Conservation (phyloP, 2,888 invertebrate species). For the Pheosia gnoma region DNA sequence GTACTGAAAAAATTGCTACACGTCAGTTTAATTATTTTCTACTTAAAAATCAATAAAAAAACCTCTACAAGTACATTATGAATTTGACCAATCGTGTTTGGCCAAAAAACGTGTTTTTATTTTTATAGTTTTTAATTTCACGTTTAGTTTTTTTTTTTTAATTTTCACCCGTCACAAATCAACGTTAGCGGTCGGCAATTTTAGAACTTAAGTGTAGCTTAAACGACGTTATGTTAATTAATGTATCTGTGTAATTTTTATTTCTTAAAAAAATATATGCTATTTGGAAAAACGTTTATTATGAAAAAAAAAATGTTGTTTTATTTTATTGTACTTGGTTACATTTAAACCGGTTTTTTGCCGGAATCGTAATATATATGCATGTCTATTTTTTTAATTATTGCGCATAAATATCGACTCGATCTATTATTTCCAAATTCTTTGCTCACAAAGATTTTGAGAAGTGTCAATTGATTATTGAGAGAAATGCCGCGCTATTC, state of each 20-base stretch:
- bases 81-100: conserved; percentile 30
- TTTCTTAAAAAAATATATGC: conserved; percentile 76
- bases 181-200: conserved; percentile 33
- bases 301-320: conserved; percentile 51
- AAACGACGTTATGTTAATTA: conserved; percentile 61
- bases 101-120: conserved; percentile 30
- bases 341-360: no score
- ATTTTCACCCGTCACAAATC: conserved; percentile 45
- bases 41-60: conserved; percentile 11
- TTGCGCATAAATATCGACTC: neutral
- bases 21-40: neutral
- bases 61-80: conserved; percentile 16
- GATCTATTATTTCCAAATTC: neutral
- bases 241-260: conserved; percentile 74
- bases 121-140: conserved; percentile 34
- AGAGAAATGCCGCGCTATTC: neutral
- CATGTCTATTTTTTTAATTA: neutral
- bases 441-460: neutral
- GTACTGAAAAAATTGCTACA: neutral
- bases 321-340: conserved; percentile 53
- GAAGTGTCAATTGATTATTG: neutral
- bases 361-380: neutral
- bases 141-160: conserved; percentile 16
- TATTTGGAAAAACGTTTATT: conserved; percentile 71
- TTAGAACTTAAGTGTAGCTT: conserved; percentile 59